phyloP scores from a whole-genome alignment of 92 coral and sea anemone species.

The Anthopleura xanthogrammica region DNA sequence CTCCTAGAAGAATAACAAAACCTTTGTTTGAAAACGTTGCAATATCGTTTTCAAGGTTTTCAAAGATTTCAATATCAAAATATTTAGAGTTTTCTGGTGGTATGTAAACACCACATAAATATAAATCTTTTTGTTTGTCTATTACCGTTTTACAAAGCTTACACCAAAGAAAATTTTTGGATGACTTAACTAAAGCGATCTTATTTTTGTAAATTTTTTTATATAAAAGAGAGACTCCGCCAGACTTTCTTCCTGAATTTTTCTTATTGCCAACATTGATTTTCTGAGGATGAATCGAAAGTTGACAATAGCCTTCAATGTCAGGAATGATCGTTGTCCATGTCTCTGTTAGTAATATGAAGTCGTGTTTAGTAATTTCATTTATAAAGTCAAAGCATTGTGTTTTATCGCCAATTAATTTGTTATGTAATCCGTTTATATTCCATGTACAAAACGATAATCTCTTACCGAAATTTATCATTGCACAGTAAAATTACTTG shows the following conservation, averaged over 20 bases:
- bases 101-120: conserved; percentile 40
- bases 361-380: background rate
- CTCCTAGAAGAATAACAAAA: conserved; percentile 34
- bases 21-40: conserved; percentile 17
- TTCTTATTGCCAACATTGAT: background rate
- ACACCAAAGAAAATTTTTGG: conserved; percentile 22
- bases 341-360: background rate
- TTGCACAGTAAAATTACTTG: background rate
- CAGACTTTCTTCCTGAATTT: background rate
- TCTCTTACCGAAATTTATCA: background rate
- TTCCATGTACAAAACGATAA: background rate
- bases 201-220: background rate
- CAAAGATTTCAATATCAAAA: conserved; percentile 39
- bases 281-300: background rate
- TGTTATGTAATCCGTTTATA: background rate
- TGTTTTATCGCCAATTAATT: background rate
- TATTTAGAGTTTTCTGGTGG: conserved; percentile 41
- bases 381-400: background rate
- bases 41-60: conserved; percentile 26
- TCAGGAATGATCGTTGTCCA: background rate
- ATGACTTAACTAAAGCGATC: background rate
- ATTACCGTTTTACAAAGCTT: conserved; percentile 16
- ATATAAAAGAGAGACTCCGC: background rate
- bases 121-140: conserved; percentile 10
- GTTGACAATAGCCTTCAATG: background rate